Evolutionary conservation across 2,797 vertebrate species (phyloP).

Genomic region (Myripristis murdjan): DNA sequence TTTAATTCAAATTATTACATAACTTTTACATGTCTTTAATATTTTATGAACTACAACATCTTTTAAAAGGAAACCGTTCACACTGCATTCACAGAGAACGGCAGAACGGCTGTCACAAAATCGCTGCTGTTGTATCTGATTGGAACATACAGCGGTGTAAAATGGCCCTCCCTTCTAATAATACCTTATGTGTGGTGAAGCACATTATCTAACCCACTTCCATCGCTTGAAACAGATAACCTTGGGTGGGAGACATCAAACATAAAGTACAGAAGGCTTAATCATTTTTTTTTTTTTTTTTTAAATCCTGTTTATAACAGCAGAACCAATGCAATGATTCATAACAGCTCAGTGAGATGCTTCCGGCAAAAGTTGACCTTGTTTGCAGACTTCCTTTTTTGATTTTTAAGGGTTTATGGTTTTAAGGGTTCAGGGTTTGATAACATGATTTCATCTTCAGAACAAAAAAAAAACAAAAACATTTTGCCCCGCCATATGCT

Average conservation of each 20-base stretch:
- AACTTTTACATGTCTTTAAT: not conserved
- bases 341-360: conserved; percentile 65
- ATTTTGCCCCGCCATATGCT: conserved; percentile 50
- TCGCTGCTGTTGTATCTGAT: not conserved
- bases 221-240: conserved; percentile 65
- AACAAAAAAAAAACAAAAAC: no score
- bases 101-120: not conserved
- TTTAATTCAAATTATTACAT: not conserved
- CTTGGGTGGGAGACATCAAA: conserved; percentile 74
- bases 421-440: conserved; percentile 50
- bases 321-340: conserved; percentile 73
- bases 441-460: conserved; percentile 39
- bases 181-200: conserved; percentile 52
- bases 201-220: conserved; percentile 70
- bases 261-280: conserved; percentile 64
- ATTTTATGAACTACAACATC: no score
- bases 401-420: conserved; percentile 58
- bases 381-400: conserved; percentile 68
- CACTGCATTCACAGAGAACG: not conserved
- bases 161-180: conserved; percentile 32
- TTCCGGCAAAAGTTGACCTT: conserved; percentile 74
- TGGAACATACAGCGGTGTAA: conserved; percentile 24
- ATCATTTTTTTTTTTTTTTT: no score
- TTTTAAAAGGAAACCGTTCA: not conserved
- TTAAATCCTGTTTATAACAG: conserved; percentile 71